phyloP scores from a whole-genome alignment of 2,888 invertebrate genomes.

The Phytoseiulus persimilis region DNA sequence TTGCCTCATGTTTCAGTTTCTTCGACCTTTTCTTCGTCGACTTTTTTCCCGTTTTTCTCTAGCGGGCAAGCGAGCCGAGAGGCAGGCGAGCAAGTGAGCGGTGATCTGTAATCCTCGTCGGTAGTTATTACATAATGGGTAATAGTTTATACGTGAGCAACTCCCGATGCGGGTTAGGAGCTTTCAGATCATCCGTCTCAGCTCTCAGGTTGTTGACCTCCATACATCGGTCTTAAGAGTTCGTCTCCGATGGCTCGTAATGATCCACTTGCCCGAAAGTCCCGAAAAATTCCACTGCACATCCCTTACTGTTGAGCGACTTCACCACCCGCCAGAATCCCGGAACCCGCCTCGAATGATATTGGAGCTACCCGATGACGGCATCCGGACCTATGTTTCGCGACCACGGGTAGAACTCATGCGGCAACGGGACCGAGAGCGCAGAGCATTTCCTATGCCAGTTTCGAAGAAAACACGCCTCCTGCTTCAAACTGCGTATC shows the following conservation, averaged over 20 bases:
- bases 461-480: too few species aligned
- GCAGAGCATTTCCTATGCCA: too few species aligned
- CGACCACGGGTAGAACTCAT: too few species aligned
- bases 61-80: neutral
- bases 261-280: neutral
- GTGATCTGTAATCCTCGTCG: constrained; percentile 12
- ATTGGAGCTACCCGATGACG: too few species aligned
- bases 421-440: too few species aligned
- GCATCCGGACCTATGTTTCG: too few species aligned
- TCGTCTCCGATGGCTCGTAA: neutral
- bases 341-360: too few species aligned
- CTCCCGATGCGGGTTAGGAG: neutral
- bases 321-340: too few species aligned
- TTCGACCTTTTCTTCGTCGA: neutral
- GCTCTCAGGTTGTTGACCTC: neutral
- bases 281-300: neutral
- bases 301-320: too few species aligned
- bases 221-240: neutral
- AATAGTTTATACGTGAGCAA: constrained; percentile 29
- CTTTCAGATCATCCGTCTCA: neutral
- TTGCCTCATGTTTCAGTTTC: neutral
- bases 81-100: neutral
- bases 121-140: constrained; percentile 20
- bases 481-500: too few species aligned
- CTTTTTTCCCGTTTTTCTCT: neutral